phyloP scores from a whole-genome alignment of 2,113 vertebrate genomes.

The Cyanoliseus patagonus region DNA sequence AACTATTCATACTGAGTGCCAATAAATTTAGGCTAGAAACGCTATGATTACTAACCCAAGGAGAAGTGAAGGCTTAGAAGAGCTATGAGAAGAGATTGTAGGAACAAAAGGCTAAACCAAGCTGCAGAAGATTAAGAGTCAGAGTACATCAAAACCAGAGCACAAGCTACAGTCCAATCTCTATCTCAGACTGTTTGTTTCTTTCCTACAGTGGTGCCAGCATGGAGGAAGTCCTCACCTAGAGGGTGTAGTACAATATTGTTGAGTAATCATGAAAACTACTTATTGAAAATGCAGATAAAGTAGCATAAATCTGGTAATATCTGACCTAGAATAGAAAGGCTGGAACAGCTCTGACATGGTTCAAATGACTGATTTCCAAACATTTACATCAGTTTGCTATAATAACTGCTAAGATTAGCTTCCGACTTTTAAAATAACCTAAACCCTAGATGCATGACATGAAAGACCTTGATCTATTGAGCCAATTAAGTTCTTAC shows the following conservation, averaged over 20 bases:
- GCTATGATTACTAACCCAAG: not conserved
- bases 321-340: slow-evolving; percentile 16
- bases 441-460: not conserved
- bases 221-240: not conserved
- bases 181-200: not conserved
- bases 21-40: not conserved
- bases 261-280: not conserved
- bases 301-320: slow-evolving; percentile 1
- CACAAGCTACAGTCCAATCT: not conserved
- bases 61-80: not conserved
- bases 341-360: not conserved
- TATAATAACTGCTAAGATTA: not conserved
- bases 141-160: not conserved
- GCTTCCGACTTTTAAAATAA: not conserved
- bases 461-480: not conserved
- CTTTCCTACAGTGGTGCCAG: not conserved
- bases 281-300: not conserved
- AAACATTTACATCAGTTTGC: not conserved
- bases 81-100: not conserved
- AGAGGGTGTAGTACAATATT: not conserved
- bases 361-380: slow-evolving; percentile 45
- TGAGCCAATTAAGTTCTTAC: not conserved
- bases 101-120: not conserved
- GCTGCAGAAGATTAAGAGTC: not conserved
- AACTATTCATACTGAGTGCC: not conserved